Conservation (phyloP, 2,888 invertebrate genomes). For the Penaeus monodon region DNA sequence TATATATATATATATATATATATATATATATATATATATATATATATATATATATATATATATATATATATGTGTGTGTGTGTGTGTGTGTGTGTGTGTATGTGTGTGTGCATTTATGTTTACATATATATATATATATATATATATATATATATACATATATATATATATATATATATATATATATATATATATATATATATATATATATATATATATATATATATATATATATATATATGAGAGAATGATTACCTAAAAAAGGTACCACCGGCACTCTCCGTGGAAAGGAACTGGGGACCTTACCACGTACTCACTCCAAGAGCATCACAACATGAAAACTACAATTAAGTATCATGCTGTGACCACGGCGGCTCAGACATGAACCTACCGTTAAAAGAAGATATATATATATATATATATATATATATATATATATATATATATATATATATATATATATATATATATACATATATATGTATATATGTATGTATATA, state of each 20-base stretch:
- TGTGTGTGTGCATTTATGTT: too few relatives aligned
- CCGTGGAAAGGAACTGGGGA: too few relatives aligned
- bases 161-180: background rate
- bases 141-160: background rate
- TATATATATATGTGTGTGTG: too few relatives aligned
- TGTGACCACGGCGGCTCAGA: too few relatives aligned
- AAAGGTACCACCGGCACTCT: too few relatives aligned
- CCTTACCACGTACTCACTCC: too few relatives aligned
- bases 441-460: background rate
- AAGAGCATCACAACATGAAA: too few relatives aligned
- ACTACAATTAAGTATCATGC: too few relatives aligned
- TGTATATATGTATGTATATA: background rate
- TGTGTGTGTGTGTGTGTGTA: background rate
- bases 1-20: slow-evolving; percentile 11
- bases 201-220: background rate
- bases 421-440: background rate
- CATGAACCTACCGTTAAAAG: too few relatives aligned
- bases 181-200: background rate
- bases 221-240: background rate
- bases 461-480: background rate
- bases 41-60: too few relatives aligned
- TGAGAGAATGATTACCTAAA: too few relatives aligned
- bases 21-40: background rate
- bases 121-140: background rate
- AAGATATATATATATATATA: background rate